Evolutionary conservation across 1,140 invertebrate genomes (phyloP).

Genomic region (Drosophila nebulosa): DNA sequence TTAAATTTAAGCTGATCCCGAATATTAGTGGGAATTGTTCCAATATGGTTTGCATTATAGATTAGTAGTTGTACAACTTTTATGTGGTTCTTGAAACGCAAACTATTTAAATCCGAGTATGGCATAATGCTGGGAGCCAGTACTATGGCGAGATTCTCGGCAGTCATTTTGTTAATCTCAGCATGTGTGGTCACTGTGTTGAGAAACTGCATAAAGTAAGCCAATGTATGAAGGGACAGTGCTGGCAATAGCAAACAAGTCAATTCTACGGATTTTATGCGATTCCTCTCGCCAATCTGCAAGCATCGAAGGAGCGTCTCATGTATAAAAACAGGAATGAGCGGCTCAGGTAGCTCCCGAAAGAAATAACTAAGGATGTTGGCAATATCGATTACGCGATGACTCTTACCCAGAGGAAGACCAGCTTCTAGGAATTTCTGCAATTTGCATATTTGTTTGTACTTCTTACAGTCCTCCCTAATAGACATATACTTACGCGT

Average conservation of each 20-base stretch:
- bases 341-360: constrained; percentile 89
- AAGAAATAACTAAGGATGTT: constrained; percentile 92
- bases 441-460: constrained; percentile 42
- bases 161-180: constrained; percentile 90
- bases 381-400: constrained; percentile 90
- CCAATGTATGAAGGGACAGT: constrained; percentile 85
- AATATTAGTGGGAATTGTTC: constrained; percentile 85
- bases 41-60: constrained; percentile 88
- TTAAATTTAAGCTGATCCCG: constrained; percentile 36
- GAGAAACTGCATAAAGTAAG: constrained; percentile 87
- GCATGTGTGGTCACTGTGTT: constrained; percentile 83
- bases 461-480: too few relatives aligned
- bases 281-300: constrained; percentile 75
- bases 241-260: constrained; percentile 85
- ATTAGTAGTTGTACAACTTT: constrained; percentile 88
- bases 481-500: constrained; percentile 84
- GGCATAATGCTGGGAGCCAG: constrained; percentile 92
- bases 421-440: constrained; percentile 86
- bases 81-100: constrained; percentile 85
- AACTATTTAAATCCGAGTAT: constrained; percentile 83
- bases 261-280: constrained; percentile 81
- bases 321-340: constrained; percentile 87
- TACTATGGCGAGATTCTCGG: constrained; percentile 90
- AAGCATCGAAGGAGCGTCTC: constrained; percentile 88
- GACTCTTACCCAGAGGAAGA: constrained; percentile 84